Percentiles rank a stretch among this genome's conserved stretches.
phyloP scores from a whole-genome alignment of 2,113 vertebrate genomes.

The Sceloporus undulatus region DNA sequence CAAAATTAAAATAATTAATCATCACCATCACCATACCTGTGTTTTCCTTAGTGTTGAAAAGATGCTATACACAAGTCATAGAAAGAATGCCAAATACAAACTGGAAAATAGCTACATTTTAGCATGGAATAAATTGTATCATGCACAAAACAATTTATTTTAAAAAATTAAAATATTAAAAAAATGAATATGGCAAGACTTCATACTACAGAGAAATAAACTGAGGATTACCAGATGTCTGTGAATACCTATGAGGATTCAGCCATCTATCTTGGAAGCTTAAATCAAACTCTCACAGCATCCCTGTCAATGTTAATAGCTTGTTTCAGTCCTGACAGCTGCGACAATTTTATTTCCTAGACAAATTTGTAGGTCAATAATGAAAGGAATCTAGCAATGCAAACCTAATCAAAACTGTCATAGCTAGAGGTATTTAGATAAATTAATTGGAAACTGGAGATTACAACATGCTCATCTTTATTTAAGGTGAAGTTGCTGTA shows the following conservation, averaged over 20 bases:
- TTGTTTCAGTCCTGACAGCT: neutral
- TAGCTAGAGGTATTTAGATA: neutral
- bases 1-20: too few species aligned
- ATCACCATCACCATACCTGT: neutral
- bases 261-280: neutral
- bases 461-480: neutral
- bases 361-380: fast-evolving
- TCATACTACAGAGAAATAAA: fast-evolving
- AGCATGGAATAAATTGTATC: neutral
- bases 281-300: neutral
- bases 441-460: constrained; percentile 1
- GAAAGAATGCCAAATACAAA: neutral
- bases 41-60: neutral
- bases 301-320: fast-evolving
- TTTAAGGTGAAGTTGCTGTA: neutral
- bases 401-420: constrained; percentile 22
- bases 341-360: neutral
- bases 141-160: neutral
- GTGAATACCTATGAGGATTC: neutral
- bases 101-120: neutral
- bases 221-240: neutral
- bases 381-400: neutral
- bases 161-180: neutral
- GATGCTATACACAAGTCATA: neutral
- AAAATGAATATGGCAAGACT: neutral